Conservation (phyloP, 2,888 invertebrate genomes). For the Beris morrisii region DNA sequence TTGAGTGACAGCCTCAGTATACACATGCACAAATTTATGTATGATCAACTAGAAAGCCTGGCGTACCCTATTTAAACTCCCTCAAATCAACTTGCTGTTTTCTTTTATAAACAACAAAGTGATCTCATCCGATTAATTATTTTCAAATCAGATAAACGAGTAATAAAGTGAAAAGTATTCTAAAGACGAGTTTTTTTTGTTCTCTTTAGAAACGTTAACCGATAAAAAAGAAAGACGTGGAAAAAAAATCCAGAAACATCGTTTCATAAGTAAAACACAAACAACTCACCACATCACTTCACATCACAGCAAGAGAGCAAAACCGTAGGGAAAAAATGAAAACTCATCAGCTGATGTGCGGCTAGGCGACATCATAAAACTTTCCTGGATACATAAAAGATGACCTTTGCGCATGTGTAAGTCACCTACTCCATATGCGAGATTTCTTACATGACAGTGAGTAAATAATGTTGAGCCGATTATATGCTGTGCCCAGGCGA, state of each 20-base stretch:
- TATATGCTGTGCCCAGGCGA: no score
- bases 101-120: not conserved
- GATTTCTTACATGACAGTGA: no score
- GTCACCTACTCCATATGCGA: slow-evolving; percentile 2
- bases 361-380: not conserved
- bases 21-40: no score
- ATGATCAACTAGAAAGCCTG: no score
- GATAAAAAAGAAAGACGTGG: not conserved
- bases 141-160: slow-evolving; percentile 4
- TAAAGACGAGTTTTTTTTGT: not conserved
- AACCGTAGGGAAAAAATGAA: not conserved
- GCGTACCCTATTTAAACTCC: no score
- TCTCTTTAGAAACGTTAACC: not conserved
- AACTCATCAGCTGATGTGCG: slow-evolving; percentile 5
- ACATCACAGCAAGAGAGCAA: slow-evolving; percentile 2
- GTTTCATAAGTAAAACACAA: not conserved
- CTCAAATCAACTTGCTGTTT: no score
- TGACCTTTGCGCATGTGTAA: slow-evolving; percentile 10
- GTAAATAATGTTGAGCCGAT: no score
- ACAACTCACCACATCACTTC: not conserved
- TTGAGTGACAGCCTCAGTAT: no score
- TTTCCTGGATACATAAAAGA: not conserved
- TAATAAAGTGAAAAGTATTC: slow-evolving; percentile 1
- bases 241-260: not conserved
- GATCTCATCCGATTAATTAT: slow-evolving; percentile 13